Evolutionary conservation across 1,140 invertebrate genomes (phyloP).

Genomic region (Amyelois transitella): DNA sequence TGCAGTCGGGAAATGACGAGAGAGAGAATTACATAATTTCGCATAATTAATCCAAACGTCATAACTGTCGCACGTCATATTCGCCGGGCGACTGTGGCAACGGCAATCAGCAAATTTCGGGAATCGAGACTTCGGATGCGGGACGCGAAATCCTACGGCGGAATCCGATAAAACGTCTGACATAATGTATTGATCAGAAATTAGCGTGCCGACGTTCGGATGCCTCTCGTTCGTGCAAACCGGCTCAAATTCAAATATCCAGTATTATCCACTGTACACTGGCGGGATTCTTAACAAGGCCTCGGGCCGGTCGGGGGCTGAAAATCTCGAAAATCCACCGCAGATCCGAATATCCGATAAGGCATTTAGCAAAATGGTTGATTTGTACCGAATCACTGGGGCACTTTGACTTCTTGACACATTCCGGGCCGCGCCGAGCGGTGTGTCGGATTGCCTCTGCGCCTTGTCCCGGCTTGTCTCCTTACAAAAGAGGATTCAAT

Average conservation of each 20-base stretch:
- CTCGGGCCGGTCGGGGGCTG: slow-evolving; percentile 37
- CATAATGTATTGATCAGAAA: slow-evolving; percentile 31
- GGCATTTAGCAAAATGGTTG: slow-evolving; percentile 59
- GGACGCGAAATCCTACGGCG: background rate
- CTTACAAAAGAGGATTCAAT: too few species aligned
- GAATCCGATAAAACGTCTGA: slow-evolving; percentile 1
- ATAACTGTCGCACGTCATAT: background rate
- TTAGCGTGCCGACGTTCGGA: slow-evolving; percentile 29
- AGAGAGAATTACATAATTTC: too few species aligned
- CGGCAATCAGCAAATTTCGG: background rate
- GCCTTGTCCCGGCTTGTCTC: too few species aligned
- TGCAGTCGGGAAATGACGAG: too few species aligned
- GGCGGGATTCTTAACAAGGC: slow-evolving; percentile 63
- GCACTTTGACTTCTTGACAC: slow-evolving; percentile 12
- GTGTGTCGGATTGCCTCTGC: too few species aligned
- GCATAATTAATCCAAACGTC: background rate
- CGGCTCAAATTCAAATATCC: slow-evolving; percentile 49
- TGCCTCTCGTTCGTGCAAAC: slow-evolving; percentile 35
- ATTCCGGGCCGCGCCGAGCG: slow-evolving; percentile 15
- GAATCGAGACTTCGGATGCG: background rate
- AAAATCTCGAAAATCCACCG: slow-evolving; percentile 67
- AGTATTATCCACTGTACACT: slow-evolving; percentile 21
- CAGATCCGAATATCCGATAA: slow-evolving; percentile 64
- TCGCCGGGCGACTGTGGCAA: too few species aligned
- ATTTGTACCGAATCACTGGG: slow-evolving; percentile 14